Conservation (phyloP, 2,797 vertebrate species). For the Dryobates pubescens region DNA sequence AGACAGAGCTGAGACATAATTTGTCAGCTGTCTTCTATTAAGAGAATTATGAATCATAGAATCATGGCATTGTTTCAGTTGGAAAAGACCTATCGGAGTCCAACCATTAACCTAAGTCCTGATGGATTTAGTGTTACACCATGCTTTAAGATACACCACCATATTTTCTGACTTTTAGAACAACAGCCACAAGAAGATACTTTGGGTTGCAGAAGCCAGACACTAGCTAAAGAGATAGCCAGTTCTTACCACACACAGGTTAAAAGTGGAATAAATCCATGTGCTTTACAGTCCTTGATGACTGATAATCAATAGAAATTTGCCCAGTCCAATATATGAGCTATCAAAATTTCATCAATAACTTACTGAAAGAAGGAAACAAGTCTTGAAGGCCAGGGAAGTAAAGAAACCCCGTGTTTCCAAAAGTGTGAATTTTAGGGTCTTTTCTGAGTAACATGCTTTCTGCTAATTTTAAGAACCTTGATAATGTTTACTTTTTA, state of each 20-base stretch:
- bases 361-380: neutral
- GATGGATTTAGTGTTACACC: neutral
- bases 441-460: neutral
- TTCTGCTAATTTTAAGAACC: neutral
- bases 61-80: too few relatives aligned
- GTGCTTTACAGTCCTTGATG: neutral
- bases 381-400: rapidly evolving
- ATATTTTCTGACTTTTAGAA: neutral
- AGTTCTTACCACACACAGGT: neutral
- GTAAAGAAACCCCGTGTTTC: neutral
- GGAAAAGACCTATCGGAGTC: too few relatives aligned
- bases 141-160: neutral
- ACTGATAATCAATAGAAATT: neutral
- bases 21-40: neutral
- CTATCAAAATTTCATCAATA: neutral
- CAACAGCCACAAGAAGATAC: neutral
- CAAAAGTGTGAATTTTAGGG: neutral
- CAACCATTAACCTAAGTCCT: neutral
- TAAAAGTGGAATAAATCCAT: neutral
- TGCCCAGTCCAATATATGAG: neutral
- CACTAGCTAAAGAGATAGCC: neutral
- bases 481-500: neutral
- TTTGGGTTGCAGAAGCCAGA: neutral
- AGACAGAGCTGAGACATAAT: neutral
- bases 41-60: neutral